A percentile compares a stretch with the other conserved stretches of the same genome.
phyloP scores from a whole-genome alignment of 2,797 vertebrate genomes.

The Falco novaeseelandiae region DNA sequence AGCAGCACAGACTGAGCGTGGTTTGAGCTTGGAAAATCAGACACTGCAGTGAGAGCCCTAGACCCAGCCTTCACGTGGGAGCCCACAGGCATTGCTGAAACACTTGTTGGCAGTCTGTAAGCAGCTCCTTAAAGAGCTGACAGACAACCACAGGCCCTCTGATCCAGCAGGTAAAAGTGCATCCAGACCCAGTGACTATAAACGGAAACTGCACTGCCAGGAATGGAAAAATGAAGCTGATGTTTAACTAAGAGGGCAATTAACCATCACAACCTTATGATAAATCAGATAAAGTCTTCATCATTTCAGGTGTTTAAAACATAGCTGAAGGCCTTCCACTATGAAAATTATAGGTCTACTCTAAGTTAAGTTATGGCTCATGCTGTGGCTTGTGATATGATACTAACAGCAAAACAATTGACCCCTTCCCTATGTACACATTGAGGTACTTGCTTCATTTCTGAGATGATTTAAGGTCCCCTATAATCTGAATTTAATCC shows the following conservation, averaged over 20 bases:
- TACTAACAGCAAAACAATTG: background rate
- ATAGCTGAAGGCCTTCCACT: background rate
- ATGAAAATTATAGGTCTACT: background rate
- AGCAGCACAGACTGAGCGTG: background rate
- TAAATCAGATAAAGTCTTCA: background rate
- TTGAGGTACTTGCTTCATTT: background rate
- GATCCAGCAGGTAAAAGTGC: background rate
- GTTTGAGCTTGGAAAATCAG: background rate
- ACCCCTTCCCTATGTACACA: background rate
- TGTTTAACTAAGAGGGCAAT: background rate
- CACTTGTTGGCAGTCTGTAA: background rate
- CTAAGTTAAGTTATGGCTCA: background rate
- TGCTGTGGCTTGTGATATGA: background rate
- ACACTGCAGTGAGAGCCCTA: background rate
- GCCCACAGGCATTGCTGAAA: background rate
- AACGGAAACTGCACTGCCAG: background rate
- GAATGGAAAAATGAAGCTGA: background rate
- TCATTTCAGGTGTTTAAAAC: background rate
- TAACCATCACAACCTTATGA: background rate
- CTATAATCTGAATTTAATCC: background rate
- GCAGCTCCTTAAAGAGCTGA: background rate
- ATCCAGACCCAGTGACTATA: background rate
- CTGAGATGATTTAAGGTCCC: background rate
- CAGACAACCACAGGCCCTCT: accelerated
- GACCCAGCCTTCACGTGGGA: background rate